These are phyloP conservation scores for Orius laevigatus DNA, from an alignment of 1,140 invertebrate genomes.

Conservation along the genomic window DNA sequence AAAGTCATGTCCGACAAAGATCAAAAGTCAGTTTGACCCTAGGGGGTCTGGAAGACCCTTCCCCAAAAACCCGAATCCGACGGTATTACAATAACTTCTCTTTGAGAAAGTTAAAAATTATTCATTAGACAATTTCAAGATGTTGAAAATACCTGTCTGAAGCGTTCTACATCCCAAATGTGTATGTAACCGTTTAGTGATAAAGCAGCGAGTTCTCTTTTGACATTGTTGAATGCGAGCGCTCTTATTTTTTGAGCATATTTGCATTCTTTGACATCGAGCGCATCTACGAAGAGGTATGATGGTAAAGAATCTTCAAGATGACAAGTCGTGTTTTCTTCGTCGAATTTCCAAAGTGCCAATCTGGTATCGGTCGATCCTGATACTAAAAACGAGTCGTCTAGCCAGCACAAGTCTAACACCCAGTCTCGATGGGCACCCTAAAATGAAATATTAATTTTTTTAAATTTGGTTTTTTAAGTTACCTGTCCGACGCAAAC, in stretches of 20 bases:
- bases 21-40: too few species aligned
- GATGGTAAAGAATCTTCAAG: conserved; percentile 15
- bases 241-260: conserved; percentile 68
- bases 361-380: conserved; percentile 80
- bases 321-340: conserved; percentile 22
- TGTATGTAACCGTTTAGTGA: conserved; percentile 80
- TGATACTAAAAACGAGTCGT: conserved; percentile 87
- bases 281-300: conserved; percentile 40
- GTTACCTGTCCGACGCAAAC: conserved; percentile 77
- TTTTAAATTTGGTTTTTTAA: background rate
- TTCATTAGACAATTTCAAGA: too few species aligned
- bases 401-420: conserved; percentile 90
- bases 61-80: too few species aligned
- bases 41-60: too few species aligned
- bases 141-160: conserved; percentile 39
- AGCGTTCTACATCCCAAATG: conserved; percentile 80
- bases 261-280: conserved; percentile 55
- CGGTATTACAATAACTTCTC: too few species aligned
- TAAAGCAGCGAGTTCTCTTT: conserved; percentile 78
- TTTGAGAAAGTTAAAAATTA: too few species aligned
- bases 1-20: too few species aligned
- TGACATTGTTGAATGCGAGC: conserved; percentile 68
- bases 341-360: conserved; percentile 52
- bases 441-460: conserved; percentile 16
- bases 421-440: conserved; percentile 79